Evolutionary conservation across 2,888 invertebrate genomes (phyloP).

Genomic region (Himalopsyche tibetana): DNA sequence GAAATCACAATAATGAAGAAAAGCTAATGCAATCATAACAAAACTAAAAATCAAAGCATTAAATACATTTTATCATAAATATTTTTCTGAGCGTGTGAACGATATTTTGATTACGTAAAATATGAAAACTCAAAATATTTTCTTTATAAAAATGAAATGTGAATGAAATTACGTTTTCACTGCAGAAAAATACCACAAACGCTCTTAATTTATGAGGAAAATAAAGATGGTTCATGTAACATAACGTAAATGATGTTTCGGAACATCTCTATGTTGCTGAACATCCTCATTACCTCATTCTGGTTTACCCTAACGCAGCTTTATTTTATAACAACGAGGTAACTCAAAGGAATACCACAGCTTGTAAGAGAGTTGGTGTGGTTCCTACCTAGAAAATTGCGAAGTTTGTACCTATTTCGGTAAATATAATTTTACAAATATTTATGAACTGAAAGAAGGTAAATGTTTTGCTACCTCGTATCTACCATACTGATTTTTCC

Average conservation of each 20-base stretch:
- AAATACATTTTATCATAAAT: too few relatives aligned
- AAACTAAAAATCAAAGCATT: too few relatives aligned
- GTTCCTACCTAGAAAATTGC: conserved; percentile 56
- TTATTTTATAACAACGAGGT: conserved; percentile 48
- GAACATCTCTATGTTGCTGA: conserved; percentile 19
- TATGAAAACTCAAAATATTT: not conserved
- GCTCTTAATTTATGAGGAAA: conserved; percentile 4
- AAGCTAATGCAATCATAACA: too few relatives aligned
- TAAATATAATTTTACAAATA: conserved; percentile 47
- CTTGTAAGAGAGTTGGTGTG: conserved; percentile 45
- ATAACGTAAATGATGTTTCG: conserved; percentile 27
- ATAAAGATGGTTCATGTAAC: not conserved
- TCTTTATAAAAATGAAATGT: not conserved
- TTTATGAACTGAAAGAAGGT: conserved; percentile 36
- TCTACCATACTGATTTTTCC: conserved; percentile 40
- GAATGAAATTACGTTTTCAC: not conserved
- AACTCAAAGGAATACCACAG: conserved; percentile 50
- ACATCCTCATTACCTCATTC: conserved; percentile 48
- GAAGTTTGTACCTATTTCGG: conserved; percentile 45
- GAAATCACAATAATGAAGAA: too few relatives aligned
- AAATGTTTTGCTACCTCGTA: conserved; percentile 39
- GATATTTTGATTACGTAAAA: too few relatives aligned
- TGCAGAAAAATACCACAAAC: not conserved
- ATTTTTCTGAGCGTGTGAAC: too few relatives aligned
- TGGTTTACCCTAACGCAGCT: conserved; percentile 48